Conservation (phyloP, 2,113 vertebrate genomes). For the Acanthochromis polyacanthus region DNA sequence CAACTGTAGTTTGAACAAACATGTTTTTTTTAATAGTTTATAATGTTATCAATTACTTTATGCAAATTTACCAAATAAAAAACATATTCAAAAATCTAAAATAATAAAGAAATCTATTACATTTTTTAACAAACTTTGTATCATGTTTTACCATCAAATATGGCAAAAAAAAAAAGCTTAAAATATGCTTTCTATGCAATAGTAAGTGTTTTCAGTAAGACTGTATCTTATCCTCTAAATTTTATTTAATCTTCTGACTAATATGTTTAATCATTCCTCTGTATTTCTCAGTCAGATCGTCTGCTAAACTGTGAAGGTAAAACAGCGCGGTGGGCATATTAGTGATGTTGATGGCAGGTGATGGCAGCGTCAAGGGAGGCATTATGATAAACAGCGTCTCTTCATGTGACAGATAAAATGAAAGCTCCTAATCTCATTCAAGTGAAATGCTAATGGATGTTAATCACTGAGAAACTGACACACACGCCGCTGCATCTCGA, state of each 20-base stretch:
- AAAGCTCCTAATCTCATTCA: constrained; percentile 35
- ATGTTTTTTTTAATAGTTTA: no score
- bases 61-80: no score
- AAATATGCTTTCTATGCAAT: background rate
- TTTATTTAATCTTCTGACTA: constrained; percentile 23
- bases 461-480: background rate
- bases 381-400: constrained; percentile 43
- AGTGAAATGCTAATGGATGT: constrained; percentile 33
- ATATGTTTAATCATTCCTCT: constrained; percentile 6
- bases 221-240: background rate
- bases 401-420: constrained; percentile 28
- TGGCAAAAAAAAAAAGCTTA: constrained; percentile 3
- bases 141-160: constrained; percentile 17
- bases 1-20: no score
- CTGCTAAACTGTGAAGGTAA: constrained; percentile 12
- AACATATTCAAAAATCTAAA: no score
- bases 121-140: background rate
- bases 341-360: constrained; percentile 16
- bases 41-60: no score
- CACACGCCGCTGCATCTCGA: background rate
- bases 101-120: no score
- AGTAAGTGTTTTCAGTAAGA: background rate
- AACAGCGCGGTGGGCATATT: constrained; percentile 26
- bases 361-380: constrained; percentile 30
- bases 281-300: constrained; percentile 2